Base-by-base conservation (phyloP, 2,797 vertebrate genomes). In the Chrysocyon brachyurus region DNA sequence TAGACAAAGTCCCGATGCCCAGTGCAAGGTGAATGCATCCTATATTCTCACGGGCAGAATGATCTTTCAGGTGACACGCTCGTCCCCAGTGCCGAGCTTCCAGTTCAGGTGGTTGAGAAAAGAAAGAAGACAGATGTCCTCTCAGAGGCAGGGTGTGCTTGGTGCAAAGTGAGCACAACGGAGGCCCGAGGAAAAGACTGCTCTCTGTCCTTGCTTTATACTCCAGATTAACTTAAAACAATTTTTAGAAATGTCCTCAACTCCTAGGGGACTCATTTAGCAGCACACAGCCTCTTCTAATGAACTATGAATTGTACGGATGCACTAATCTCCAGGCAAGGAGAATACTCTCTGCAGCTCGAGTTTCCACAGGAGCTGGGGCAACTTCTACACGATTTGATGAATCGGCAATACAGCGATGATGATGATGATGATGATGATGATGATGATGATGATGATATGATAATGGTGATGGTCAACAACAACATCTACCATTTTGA, bases 201-300 rank as follows among this genome's bases (percentile, higher is more conserved):
- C 40, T 84, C 72, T 75, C 70, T 26, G 87, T 68, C 94, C 92
- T 97, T 94, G 78, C 90, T 96, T 92, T 94, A 54, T 75, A 90
- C 54, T 33, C 63, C 15, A 95, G 81, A 87, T 52, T 70, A 88
- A 96, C 92, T 92, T 92, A 72, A 94, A 94, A 93, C 79, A 82
- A 33, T 59, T 88, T 97, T 97, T 79, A 93, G 70, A 97, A 95
- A 94, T 68, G 75, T 73, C 91, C 88, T 61, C 89, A 46, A 15
- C 75, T 97, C 97, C 97, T 96, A 17, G 56, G 95, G 89, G 97
- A 84, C 93, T 96, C 79, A 97, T 96, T 97, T 90, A 91, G 79
- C 77, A 78, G 79, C 63, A 84, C 33, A 85, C 72, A 22, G 12
- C 61, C 52, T 68, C n/a, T 66, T 96, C 89, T 96, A 97, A 97